Evolutionary conservation across 2,888 invertebrate species (phyloP).

Genomic region (Eubasilissa splendida): DNA sequence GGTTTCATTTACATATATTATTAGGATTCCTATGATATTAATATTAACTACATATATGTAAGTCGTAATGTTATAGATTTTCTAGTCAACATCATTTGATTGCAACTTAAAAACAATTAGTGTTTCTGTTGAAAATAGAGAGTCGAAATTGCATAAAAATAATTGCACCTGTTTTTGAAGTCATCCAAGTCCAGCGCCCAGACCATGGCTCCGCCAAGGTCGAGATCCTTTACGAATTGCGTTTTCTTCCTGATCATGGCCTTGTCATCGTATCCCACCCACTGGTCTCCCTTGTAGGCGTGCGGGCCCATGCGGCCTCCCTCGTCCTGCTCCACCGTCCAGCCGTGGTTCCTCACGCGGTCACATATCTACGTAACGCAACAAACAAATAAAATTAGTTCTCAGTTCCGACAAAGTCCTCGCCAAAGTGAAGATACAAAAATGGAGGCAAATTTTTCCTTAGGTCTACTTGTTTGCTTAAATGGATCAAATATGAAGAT

Average conservation of each 20-base stretch:
- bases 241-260: constrained; percentile 86
- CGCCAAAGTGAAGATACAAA: no score
- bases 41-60: no score
- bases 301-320: constrained; percentile 88
- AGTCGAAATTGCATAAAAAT: no score
- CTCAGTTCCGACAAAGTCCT: not conserved
- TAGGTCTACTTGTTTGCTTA: no score
- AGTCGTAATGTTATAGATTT: no score
- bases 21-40: no score
- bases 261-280: constrained; percentile 92
- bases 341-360: constrained; percentile 82
- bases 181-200: constrained; percentile 94
- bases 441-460: no score
- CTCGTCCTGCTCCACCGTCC: constrained; percentile 87
- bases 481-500: no score
- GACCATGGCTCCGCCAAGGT: constrained; percentile 90
- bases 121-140: no score
- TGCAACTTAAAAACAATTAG: no score
- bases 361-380: constrained; percentile 80
- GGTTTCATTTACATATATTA: no score
- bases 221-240: constrained; percentile 81
- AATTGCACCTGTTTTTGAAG: constrained; percentile 76
- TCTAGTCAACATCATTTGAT: no score
- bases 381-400: not conserved
- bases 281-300: constrained; percentile 89